Base-by-base conservation (phyloP, 1,140 invertebrate genomes). In the Himalopsyche phryganea region DNA sequence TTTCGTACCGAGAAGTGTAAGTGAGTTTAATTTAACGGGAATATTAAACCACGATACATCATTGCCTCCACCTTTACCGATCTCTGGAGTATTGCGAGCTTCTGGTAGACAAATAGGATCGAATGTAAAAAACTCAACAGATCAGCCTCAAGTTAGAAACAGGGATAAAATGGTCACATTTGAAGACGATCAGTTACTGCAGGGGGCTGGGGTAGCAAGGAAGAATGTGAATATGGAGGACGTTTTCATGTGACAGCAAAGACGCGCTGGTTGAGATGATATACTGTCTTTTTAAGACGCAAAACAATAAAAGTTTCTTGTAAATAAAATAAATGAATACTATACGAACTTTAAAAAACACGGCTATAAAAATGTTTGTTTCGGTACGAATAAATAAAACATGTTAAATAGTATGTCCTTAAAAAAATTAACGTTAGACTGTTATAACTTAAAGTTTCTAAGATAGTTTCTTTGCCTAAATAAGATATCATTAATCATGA, bases 91-190 rank as follows among this genome's bases (percentile, higher is more conserved):
- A 57, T 33, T 68, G 67, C 38, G 61, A 56, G 2, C 50, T 65
- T 18, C 66, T 59, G 51, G 66, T 17, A 65, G 67, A 32, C 59
- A 57, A 60, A 61, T 63, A 23, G 32, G 58, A 44, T 49, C 48
- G 47, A 28, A 61, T 20, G 28, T 66, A 57, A 54, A 62, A 62
- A 64, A 67, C 66, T 46, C 74, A 52, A 52, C 47, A 70, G 52
- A 54, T 61, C 60, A 54, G 59, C 66, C 63, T 68, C 55, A 58
- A 76, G 66, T 56, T 54, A 36, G 68, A 57, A 58, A 67, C 52
- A 77, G 85, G 33, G 88, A 88, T 68, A 90, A 90, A 72, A 88
- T 89, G 83, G 88, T 90, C 11, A 91, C 89, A 1, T 91, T 91
- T 64, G 87, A 90, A 65, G 89, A 91, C 65, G 87, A 90, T 50